phyloP scores from a whole-genome alignment of 2,113 vertebrate genomes.

The Callospermophilus lateralis region DNA sequence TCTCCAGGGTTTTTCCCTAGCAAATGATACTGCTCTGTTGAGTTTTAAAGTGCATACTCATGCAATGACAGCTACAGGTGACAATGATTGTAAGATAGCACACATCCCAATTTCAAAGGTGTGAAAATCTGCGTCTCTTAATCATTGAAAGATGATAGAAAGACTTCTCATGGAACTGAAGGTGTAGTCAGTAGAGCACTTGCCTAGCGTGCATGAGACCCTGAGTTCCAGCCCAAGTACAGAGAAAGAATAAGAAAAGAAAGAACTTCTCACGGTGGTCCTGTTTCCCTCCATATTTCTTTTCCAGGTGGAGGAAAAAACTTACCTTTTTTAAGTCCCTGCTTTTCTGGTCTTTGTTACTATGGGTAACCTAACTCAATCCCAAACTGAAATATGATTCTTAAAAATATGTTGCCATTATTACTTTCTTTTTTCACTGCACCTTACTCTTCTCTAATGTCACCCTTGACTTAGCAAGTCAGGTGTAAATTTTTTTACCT shows the following conservation, averaged over 20 bases:
- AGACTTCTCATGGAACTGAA: not conserved
- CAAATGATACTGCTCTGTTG: not conserved
- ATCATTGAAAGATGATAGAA: slow-evolving; percentile 28
- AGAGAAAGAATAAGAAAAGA: too few species aligned
- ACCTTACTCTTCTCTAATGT: not conserved
- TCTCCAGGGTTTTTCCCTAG: not conserved
- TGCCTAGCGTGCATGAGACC: not conserved
- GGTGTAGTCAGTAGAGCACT: not conserved
- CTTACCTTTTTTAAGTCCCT: not conserved
- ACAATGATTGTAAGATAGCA: not conserved
- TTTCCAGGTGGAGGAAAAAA: not conserved
- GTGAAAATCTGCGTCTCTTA: not conserved
- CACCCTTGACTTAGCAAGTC: not conserved
- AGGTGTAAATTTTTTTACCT: not conserved
- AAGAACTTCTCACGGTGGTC: not conserved
- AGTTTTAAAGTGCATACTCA: not conserved
- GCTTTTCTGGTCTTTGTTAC: slow-evolving; percentile 30
- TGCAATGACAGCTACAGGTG: not conserved
- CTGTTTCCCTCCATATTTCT: not conserved
- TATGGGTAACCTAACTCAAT: not conserved
- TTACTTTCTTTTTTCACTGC: slow-evolving; percentile 9
- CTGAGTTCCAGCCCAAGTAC: not conserved
- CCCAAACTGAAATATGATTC: not conserved
- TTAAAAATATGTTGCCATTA: slow-evolving; percentile 12
- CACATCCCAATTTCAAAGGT: slow-evolving; percentile 16